Evolutionary conservation across 2,797 vertebrate genomes (phyloP), one percentile per base, ranked within the genome.

Genomic region (Falco biarmicus): DNA sequence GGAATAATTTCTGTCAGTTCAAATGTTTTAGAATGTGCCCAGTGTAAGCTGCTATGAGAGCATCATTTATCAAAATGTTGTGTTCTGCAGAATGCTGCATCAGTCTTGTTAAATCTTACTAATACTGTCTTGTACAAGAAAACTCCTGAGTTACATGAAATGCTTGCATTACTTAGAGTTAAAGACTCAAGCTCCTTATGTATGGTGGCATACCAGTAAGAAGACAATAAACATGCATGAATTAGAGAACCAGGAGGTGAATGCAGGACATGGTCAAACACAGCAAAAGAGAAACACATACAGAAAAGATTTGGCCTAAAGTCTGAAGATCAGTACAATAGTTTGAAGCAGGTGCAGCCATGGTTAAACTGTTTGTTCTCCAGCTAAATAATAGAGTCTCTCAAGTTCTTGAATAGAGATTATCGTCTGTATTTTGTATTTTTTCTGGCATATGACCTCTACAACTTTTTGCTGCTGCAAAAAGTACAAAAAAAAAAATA

Each of bases 31-130:
- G 64, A 92, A 95, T 41, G 48, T 12, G 0, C 20, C 10, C 20
- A 45, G 53, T 2, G 1, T 75, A 39, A 87, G 76, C 64, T 86
- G 92, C 57, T 71, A 6, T 16, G 60, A 77, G 71, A 92, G 51
- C 74, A 56, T 26, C 68, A n/a, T 92, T 87, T 60, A 80, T 92
- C 88, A 94, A 85, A 78, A 41, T n/a, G 61, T 7, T 24, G 3
- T 59, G 78, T 87, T 95, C 60, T 64, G 75, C 53, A 31, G 43
- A 57, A 73, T 57, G 51, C 79, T 64, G 48, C 2, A 1, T 90
- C 84, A 50, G 70, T 85, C 89, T 66, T 57, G 78, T 77, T 91
- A 89, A 95, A 90, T 83, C 75, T 66, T 86, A 74, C 12, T 87
- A 79, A 87, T 79, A 81, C 74, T 93, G 61, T 22, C 41, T 85